Conservation (phyloP, 1,140 invertebrate species). For the Heliconius eleuchia region DNA sequence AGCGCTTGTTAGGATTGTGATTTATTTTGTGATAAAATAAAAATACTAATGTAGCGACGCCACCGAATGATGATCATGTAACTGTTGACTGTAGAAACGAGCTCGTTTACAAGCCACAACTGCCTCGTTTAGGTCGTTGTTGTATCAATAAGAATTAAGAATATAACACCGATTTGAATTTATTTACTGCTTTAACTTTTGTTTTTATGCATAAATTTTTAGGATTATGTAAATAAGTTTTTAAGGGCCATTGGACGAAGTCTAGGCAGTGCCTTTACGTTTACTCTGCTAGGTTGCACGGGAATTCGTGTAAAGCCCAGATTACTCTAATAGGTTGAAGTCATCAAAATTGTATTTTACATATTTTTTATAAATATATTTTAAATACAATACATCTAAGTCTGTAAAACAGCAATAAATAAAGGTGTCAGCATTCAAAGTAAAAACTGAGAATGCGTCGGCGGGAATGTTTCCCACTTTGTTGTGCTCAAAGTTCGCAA, state of each 20-base stretch:
- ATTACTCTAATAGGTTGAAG: too few species aligned
- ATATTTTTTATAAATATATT: background rate
- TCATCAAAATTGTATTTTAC: background rate
- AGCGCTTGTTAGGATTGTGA: background rate
- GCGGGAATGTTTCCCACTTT: slow-evolving; percentile 41
- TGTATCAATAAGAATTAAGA: too few species aligned
- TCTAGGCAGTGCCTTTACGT: too few species aligned
- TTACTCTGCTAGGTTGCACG: too few species aligned
- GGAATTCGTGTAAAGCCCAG: too few species aligned
- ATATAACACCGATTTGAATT: too few species aligned
- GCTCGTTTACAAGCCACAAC: too few species aligned
- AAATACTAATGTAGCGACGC: background rate
- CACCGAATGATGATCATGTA: background rate
- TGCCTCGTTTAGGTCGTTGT: too few species aligned
- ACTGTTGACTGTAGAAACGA: background rate
- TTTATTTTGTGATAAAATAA: background rate
- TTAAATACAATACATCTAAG: background rate
- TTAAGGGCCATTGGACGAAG: too few species aligned
- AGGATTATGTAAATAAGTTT: too few species aligned
- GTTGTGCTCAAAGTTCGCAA: slow-evolving; percentile 32
- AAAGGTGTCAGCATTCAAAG: slow-evolving; percentile 21
- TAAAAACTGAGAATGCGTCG: slow-evolving; percentile 36
- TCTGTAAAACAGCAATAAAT: slow-evolving; percentile 16
- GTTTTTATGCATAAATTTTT: too few species aligned
- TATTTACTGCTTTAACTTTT: too few species aligned